Percentiles rank a stretch among this genome's conserved stretches.
Conservation (phyloP, 1,140 invertebrate genomes). For the Drosophila novamexicana region DNA sequence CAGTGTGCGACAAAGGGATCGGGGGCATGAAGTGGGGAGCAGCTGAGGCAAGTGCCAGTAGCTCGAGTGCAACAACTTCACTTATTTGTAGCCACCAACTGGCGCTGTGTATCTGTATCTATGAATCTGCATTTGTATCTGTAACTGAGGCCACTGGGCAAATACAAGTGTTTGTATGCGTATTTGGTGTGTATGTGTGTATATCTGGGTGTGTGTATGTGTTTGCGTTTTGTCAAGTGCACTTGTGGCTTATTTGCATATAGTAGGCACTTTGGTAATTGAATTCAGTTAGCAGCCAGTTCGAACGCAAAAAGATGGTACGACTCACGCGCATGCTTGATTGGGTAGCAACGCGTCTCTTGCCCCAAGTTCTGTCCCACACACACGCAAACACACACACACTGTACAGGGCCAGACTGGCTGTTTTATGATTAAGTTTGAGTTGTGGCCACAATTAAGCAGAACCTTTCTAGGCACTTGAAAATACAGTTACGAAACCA, state of each 20-base stretch:
- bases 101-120: constrained; percentile 35
- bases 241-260: constrained; percentile 81
- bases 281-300: constrained; percentile 77
- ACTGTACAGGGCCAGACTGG: constrained; percentile 7
- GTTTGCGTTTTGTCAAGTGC: constrained; percentile 79
- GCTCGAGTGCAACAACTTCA: constrained; percentile 81
- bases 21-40: neutral
- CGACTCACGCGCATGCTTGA: constrained; percentile 77
- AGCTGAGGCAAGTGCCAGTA: constrained; percentile 72
- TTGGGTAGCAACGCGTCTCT: constrained; percentile 42
- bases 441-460: constrained; percentile 76
- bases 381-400: neutral
- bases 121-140: constrained; percentile 46
- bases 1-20: neutral
- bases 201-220: constrained; percentile 12
- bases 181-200: constrained; percentile 4
- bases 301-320: constrained; percentile 69
- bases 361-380: neutral
- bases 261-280: constrained; percentile 83
- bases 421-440: constrained; percentile 75
- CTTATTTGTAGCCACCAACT: constrained; percentile 72
- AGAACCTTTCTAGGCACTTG: constrained; percentile 80
- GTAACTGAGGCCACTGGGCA: constrained; percentile 28
- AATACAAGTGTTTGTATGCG: constrained; percentile 8
- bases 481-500: constrained; percentile 75